Evolutionary conservation across 2,113 vertebrate species (phyloP).

Genomic region (Calyptommatus sinebrachiatus): DNA sequence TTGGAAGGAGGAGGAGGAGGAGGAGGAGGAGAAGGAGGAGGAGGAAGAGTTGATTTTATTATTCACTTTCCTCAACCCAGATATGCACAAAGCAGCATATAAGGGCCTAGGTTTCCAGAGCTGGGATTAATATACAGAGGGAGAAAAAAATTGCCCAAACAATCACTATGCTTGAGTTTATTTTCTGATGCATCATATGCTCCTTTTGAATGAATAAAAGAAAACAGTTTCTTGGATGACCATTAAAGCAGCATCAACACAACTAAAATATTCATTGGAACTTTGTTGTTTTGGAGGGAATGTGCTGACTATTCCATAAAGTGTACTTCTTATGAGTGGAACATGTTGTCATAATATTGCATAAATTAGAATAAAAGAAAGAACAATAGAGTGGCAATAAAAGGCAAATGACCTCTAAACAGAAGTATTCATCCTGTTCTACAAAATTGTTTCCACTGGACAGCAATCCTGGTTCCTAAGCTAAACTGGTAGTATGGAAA

Average conservation of each 20-base stretch:
- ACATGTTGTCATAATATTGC: background rate
- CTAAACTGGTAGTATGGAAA: background rate
- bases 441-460: background rate
- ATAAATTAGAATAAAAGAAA: background rate
- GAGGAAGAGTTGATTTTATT: too few species aligned
- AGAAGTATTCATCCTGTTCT: background rate
- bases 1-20: too few species aligned
- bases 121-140: accelerated
- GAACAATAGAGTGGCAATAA: background rate
- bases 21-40: too few species aligned
- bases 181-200: background rate
- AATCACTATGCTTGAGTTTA: slow-evolving; percentile 6
- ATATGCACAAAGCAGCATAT: too few species aligned
- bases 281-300: slow-evolving; percentile 26
- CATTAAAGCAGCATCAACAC: slow-evolving; percentile 15
- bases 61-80: too few species aligned
- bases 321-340: background rate
- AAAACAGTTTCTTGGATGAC: slow-evolving; percentile 25
- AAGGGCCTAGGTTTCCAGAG: background rate
- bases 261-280: slow-evolving; percentile 23
- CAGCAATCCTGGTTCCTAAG: background rate
- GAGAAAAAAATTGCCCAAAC: slow-evolving; percentile 14
- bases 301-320: background rate
- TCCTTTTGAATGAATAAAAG: slow-evolving; percentile 24
- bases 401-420: background rate